Percentiles rank a stretch among this genome's conserved stretches.
phyloP scores from a whole-genome alignment of 2,797 vertebrate species.

The Leucoraja ocellata region DNA sequence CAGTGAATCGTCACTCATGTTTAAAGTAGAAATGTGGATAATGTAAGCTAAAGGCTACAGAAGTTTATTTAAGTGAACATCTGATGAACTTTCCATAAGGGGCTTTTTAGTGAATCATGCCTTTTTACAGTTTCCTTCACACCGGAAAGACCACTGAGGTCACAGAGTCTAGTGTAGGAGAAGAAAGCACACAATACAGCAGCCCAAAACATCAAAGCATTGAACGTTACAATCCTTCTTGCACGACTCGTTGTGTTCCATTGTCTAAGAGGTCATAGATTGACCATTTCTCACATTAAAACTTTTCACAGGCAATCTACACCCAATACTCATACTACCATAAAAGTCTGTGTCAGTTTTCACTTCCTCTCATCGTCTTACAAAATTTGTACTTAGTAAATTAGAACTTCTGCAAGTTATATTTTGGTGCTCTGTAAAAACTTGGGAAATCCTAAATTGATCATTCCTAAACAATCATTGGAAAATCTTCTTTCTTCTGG shows the following conservation, averaged over 20 bases:
- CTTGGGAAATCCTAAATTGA: background rate
- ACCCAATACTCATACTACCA: background rate
- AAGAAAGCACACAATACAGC: background rate
- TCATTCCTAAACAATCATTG: background rate
- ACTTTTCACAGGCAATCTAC: background rate
- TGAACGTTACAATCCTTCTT: background rate
- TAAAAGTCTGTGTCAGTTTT: background rate
- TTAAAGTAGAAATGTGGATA: slow-evolving; percentile 28
- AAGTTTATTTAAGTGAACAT: background rate
- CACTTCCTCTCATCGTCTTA: background rate
- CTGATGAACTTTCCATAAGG: background rate
- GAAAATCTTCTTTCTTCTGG: background rate
- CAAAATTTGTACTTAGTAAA: background rate
- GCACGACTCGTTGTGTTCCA: background rate
- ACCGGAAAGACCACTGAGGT: slow-evolving; percentile 10
- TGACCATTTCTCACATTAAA: background rate
- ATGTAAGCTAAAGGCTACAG: background rate
- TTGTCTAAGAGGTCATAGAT: background rate
- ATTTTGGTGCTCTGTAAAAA: background rate
- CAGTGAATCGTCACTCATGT: background rate
- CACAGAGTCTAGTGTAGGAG: background rate
- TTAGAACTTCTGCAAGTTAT: background rate
- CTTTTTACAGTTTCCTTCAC: background rate
- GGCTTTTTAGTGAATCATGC: slow-evolving; percentile 24
- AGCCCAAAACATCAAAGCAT: background rate